Percentiles rank a stretch among this genome's conserved stretches.
phyloP scores from a whole-genome alignment of 2,113 vertebrate species.

The Spermophilus dauricus region DNA sequence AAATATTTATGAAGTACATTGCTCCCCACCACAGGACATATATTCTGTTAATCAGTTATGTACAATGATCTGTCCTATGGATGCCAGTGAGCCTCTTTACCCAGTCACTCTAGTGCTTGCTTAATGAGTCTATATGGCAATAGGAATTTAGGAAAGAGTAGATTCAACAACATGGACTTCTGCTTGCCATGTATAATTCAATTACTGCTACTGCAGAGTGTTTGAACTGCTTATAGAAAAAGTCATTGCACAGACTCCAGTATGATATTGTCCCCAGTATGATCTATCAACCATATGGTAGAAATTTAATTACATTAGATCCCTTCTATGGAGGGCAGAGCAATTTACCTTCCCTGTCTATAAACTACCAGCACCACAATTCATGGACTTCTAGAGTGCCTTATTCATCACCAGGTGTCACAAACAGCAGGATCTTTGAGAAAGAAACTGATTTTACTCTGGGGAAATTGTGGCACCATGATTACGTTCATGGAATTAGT shows the following conservation, averaged over 20 bases:
- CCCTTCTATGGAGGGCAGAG: slow-evolving; percentile 20
- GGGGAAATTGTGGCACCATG: neutral
- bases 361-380: neutral
- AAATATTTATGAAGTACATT: slow-evolving; percentile 34
- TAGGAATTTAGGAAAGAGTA: neutral
- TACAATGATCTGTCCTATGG: neutral
- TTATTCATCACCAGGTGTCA: neutral
- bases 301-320: slow-evolving; percentile 9
- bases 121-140: neutral
- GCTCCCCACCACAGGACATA: neutral
- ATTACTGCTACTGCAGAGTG: neutral
- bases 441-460: neutral
- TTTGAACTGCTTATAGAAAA: slow-evolving; percentile 21
- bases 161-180: neutral
- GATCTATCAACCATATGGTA: neutral
- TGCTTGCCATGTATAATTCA: neutral
- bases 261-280: neutral
- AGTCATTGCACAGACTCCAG: neutral
- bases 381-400: neutral
- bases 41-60: neutral
- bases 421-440: neutral
- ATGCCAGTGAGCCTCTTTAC: neutral
- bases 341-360: neutral
- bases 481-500: neutral
- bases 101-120: neutral